Evolutionary conservation across 2,888 invertebrate genomes (phyloP).

Genomic region (Pantelozetes paolii): DNA sequence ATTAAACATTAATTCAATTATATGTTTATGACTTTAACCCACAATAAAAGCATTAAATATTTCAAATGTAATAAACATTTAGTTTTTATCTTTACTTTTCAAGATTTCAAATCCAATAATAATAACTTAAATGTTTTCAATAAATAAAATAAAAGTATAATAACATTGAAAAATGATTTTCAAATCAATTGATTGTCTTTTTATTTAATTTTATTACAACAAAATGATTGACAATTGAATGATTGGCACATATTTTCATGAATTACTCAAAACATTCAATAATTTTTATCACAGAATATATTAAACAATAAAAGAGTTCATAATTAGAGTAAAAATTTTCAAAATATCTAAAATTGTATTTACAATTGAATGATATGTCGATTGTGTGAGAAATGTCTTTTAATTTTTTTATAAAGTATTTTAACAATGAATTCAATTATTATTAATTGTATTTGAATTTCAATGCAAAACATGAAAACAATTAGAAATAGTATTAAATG

Average conservation of each 20-base stretch:
- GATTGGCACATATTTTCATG: background rate
- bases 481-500: background rate
- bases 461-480: background rate
- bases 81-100: no score
- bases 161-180: no score
- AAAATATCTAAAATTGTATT: background rate
- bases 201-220: background rate
- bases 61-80: no score
- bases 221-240: background rate
- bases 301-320: background rate
- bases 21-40: no score
- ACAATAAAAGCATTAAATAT: no score
- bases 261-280: background rate
- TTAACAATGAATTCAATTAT: background rate
- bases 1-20: no score
- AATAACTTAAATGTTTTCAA: no score
- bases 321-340: background rate
- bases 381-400: background rate
- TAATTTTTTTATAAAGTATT: no score
- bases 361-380: background rate
- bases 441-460: background rate
- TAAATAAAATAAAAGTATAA: no score
- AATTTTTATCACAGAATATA: constrained; percentile 1
- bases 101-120: no score
- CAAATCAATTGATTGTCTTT: background rate